A percentile compares a stretch with the other conserved stretches of the same genome.
Evolutionary conservation across 2,888 invertebrate genomes (phyloP).

Genomic region (Tolmerus cingulatus): DNA sequence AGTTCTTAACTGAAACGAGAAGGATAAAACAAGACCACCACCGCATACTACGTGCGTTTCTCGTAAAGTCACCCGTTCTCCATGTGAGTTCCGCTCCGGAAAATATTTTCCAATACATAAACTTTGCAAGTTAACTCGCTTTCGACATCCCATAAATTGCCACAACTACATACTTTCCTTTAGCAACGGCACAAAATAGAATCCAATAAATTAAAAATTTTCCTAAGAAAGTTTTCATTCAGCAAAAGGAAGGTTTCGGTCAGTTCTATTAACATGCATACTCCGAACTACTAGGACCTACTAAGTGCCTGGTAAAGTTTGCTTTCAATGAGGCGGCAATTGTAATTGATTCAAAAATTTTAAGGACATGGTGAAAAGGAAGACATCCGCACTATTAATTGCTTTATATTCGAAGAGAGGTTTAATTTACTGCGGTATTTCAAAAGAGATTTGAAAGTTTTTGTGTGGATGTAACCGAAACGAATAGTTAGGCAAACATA

Average conservation of each 20-base stretch:
- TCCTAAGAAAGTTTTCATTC: constrained; percentile 2
- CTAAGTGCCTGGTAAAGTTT: background rate
- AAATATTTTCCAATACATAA: constrained; percentile 39
- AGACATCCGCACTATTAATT: background rate
- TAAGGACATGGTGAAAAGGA: background rate
- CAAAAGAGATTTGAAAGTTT: background rate
- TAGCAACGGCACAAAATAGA: background rate
- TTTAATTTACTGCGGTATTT: background rate
- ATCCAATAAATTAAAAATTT: constrained; percentile 9
- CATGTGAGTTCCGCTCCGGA: background rate
- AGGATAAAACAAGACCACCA: background rate
- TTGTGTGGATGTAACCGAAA: background rate
- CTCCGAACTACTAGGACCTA: background rate
- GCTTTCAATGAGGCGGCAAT: background rate
- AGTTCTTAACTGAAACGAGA: background rate
- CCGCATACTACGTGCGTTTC: background rate
- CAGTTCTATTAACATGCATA: background rate
- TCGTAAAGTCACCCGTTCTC: background rate
- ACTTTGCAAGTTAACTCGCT: constrained; percentile 17
- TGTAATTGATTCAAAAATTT: background rate
- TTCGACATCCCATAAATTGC: background rate
- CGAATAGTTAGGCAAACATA: no score
- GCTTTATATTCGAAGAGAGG: background rate
- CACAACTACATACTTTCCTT: constrained; percentile 1
- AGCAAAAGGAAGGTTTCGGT: background rate